These are phyloP conservation scores for Hydra vulgaris DNA, from an alignment of 30 jellyfish, hydroid and myxozoan genomes.

Conservation along the genomic window DNA sequence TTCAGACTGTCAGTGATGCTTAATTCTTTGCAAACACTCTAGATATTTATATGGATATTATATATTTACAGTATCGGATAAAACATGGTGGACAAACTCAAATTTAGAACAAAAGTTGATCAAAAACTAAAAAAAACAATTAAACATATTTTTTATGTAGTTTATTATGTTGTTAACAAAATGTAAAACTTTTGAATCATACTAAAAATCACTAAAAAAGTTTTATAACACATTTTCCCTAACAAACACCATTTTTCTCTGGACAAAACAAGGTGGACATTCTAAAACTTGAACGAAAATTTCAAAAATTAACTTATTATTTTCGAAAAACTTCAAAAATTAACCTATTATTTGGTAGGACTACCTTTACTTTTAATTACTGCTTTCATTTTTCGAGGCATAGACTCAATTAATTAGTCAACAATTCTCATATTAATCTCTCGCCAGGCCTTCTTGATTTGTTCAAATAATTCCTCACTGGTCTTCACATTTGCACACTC, in stretches of 20 bases:
- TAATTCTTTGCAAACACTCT: no score
- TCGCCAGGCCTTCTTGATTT: background rate
- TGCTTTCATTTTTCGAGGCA: background rate
- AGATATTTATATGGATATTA: no score
- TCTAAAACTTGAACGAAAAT: background rate
- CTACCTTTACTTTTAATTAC: background rate
- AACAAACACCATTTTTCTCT: background rate
- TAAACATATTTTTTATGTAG: background rate
- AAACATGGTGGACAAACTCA: background rate
- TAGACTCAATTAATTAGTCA: background rate
- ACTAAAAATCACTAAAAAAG: background rate
- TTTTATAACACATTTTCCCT: background rate
- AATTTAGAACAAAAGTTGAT: background rate
- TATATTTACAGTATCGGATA: background rate
- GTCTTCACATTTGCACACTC: background rate
- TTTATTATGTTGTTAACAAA: background rate
- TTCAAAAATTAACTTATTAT: conserved; percentile 4
- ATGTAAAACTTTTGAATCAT: background rate
- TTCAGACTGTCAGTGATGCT: no score
- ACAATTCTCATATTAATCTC: background rate
- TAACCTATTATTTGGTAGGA: background rate
- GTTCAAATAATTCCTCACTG: background rate
- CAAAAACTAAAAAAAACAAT: background rate
- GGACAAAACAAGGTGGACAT: background rate
- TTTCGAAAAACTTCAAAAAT: background rate